Evolutionary conservation across 2,113 vertebrate species (phyloP).

Genomic region (Gallinago jamesoni): DNA sequence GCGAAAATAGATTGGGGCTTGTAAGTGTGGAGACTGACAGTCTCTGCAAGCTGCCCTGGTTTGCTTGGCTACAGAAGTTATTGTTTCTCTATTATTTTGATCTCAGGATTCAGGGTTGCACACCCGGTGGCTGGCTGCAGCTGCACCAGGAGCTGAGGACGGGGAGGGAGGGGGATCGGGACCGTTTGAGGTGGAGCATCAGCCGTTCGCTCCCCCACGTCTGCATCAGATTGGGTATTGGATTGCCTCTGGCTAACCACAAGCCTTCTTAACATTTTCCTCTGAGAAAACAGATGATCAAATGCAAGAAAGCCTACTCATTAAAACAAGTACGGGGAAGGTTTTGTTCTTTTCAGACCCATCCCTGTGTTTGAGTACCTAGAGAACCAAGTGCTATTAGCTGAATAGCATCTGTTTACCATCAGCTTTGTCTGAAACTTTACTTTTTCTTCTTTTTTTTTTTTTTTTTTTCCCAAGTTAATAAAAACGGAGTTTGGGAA

Average conservation of each 20-base stretch:
- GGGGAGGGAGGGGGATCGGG: background rate
- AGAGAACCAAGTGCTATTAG: background rate
- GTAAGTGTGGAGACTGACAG: constrained; percentile 49
- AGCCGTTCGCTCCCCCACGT: background rate
- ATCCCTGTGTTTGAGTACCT: constrained; percentile 26
- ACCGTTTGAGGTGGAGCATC: background rate
- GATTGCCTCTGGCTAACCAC: constrained; percentile 45
- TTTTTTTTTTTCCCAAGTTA: background rate
- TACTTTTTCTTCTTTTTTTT: background rate
- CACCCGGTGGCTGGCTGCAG: background rate
- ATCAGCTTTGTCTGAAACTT: constrained; percentile 56
- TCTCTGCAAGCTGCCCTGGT: constrained; percentile 14
- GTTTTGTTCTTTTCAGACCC: constrained; percentile 58
- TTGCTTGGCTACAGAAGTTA: constrained; percentile 19
- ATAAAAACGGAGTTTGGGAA: constrained; percentile 44
- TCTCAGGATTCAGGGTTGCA: background rate
- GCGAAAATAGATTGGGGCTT: constrained; percentile 38
- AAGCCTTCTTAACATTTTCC: constrained; percentile 52
- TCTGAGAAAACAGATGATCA: constrained; percentile 66
- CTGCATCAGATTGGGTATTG: constrained; percentile 9
- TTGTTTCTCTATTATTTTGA: constrained; percentile 40
- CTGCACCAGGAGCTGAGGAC: background rate
- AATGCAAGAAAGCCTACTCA: constrained; percentile 59
- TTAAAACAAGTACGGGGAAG: constrained; percentile 53
- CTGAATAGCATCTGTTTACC: constrained; percentile 59